Percentiles rank a stretch among this genome's conserved stretches.
These are phyloP conservation scores for Parnassius orleans DNA, from an alignment of 2,888 invertebrate genomes.

Conservation along the genomic window DNA sequence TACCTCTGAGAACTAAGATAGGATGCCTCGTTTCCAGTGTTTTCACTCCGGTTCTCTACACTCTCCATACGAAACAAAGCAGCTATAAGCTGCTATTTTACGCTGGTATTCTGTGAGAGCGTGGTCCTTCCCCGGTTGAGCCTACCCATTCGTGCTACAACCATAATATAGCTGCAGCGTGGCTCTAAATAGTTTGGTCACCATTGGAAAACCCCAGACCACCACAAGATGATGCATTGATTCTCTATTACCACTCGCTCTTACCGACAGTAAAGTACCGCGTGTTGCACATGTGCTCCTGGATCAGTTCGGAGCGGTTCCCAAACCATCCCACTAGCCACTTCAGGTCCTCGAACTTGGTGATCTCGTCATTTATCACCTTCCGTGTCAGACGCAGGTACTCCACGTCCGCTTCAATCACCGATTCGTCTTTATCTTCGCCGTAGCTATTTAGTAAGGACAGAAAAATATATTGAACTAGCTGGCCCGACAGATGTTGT, in stretches of 20 bases:
- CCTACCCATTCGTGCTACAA: too few species aligned
- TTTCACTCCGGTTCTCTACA: neutral
- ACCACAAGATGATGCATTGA: too few species aligned
- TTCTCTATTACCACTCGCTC: constrained; percentile 27
- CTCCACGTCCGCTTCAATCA: constrained; percentile 73
- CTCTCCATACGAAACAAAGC: too few species aligned
- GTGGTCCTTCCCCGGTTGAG: too few species aligned
- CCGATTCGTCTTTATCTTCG: constrained; percentile 72
- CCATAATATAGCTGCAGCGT: too few species aligned
- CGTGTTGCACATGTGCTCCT: constrained; percentile 68
- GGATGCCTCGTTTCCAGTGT: too few species aligned
- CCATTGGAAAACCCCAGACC: too few species aligned
- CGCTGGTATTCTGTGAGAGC: too few species aligned
- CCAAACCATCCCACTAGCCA: constrained; percentile 72
- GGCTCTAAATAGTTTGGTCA: neutral
- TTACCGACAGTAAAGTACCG: constrained; percentile 65
- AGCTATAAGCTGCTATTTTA: too few species aligned
- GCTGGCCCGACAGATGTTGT: neutral
- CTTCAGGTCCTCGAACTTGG: constrained; percentile 71
- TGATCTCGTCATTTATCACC: constrained; percentile 73
- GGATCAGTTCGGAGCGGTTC: constrained; percentile 62
- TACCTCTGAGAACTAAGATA: too few species aligned
- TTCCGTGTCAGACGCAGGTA: constrained; percentile 70
- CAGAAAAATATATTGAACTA: neutral
- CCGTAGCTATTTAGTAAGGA: constrained; percentile 51